Evolutionary conservation across 2,888 invertebrate species (phyloP).

Genomic region (Apamea epomidion): DNA sequence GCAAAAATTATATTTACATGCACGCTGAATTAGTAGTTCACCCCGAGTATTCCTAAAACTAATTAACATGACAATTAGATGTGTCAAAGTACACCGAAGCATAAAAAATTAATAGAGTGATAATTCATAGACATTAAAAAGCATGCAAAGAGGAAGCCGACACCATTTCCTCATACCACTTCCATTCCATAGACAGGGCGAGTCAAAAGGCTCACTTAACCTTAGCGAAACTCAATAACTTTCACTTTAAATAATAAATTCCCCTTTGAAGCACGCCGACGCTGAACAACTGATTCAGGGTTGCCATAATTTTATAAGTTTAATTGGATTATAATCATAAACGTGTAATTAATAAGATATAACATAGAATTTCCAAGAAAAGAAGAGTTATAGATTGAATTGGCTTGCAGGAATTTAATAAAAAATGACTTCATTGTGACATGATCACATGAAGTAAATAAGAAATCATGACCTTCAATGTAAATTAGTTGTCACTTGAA

Average conservation of each 20-base stretch:
- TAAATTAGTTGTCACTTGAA: not conserved
- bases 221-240: conserved; percentile 89
- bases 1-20: not conserved
- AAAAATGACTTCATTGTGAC: not conserved
- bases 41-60: not conserved
- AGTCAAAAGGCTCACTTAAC: conserved; percentile 89
- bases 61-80: not conserved
- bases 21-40: not conserved
- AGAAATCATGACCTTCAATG: not conserved
- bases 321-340: conserved; percentile 69
- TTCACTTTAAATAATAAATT: conserved; percentile 89
- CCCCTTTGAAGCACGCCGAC: conserved; percentile 84
- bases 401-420: not conserved
- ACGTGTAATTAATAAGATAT: conserved; percentile 65
- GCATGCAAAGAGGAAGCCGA: conserved; percentile 77
- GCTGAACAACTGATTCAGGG: conserved; percentile 83
- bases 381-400: not conserved
- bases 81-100: not conserved
- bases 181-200: conserved; percentile 70
- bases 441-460: not conserved
- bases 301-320: conserved; percentile 75
- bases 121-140: conserved; percentile 69
- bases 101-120: conserved; percentile 18
- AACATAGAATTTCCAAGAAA: conserved; percentile 24
- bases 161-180: conserved; percentile 78